Conservation (phyloP, 2,113 vertebrate species). For the Nerophis ophidion region DNA sequence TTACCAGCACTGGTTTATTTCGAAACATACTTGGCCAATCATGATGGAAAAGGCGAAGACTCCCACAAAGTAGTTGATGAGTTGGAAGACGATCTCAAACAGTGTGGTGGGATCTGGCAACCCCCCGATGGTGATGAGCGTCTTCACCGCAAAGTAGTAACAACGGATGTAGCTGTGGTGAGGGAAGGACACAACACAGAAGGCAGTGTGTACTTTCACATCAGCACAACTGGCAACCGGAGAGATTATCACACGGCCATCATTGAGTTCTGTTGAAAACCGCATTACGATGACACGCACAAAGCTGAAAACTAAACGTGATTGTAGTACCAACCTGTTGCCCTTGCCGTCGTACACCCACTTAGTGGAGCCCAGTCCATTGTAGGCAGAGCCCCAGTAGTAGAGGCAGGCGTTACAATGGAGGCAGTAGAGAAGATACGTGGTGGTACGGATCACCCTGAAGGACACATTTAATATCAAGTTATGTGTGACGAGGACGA, state of each 20-base stretch:
- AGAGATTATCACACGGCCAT: no score
- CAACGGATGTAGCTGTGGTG: constrained; percentile 88
- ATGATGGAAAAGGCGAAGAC: constrained; percentile 97
- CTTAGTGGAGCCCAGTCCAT: constrained; percentile 81
- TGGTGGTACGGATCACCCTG: constrained; percentile 93
- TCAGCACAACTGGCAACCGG: no score
- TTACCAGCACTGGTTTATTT: background rate
- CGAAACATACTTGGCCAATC: constrained; percentile 87
- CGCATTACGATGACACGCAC: no score
- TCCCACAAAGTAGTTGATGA: constrained; percentile 93
- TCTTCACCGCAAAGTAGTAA: constrained; percentile 97
- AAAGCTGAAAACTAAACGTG: background rate
- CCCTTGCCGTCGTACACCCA: constrained; percentile 91
- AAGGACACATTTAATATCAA: background rate
- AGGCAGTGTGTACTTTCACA: background rate
- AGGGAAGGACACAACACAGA: background rate
- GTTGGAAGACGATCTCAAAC: constrained; percentile 91
- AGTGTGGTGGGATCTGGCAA: constrained; percentile 85
- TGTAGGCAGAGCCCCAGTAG: constrained; percentile 84
- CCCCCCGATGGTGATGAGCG: constrained; percentile 92
- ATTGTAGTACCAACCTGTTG: constrained; percentile 78
- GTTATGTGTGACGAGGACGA: no score
- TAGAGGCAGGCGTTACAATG: constrained; percentile 93
- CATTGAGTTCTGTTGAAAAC: no score
- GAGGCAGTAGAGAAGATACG: constrained; percentile 88